A percentile compares a stretch with the other conserved stretches of the same genome.
These are phyloP conservation scores for Sebastes minor DNA, from an alignment of 2,797 vertebrate genomes.

Conservation along the genomic window DNA sequence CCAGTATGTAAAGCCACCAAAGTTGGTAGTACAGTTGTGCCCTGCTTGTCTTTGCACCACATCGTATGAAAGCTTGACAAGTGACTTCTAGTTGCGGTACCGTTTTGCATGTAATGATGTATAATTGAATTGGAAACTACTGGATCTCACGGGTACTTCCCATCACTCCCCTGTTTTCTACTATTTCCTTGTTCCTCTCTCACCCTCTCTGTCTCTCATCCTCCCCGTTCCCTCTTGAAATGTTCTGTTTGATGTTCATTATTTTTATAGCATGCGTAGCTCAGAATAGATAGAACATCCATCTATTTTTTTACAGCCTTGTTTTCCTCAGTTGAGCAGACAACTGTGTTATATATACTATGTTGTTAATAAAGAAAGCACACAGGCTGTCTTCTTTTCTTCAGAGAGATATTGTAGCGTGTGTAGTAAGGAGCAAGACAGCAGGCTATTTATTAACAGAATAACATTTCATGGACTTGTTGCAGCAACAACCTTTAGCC, in stretches of 20 bases:
- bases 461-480: slow-evolving; percentile 4
- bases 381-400: slow-evolving; percentile 8
- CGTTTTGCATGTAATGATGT: neutral
- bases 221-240: neutral
- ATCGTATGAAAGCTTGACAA: neutral
- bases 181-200: neutral
- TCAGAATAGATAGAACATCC: slow-evolving; percentile 38
- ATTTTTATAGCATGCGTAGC: slow-evolving; percentile 38
- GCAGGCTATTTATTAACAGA: slow-evolving; percentile 34
- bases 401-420: neutral
- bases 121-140: neutral
- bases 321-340: slow-evolving; percentile 30
- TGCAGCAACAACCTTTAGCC: slow-evolving; percentile 24
- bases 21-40: neutral
- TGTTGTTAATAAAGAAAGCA: slow-evolving; percentile 27
- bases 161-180: neutral
- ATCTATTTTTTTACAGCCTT: slow-evolving; percentile 27
- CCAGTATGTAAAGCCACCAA: neutral
- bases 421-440: slow-evolving; percentile 1
- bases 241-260: slow-evolving; percentile 37
- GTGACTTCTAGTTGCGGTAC: neutral
- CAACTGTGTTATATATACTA: slow-evolving; percentile 26
- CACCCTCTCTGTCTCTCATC: neutral
- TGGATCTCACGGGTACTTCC: neutral
- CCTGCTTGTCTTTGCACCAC: neutral